Evolutionary conservation across 2,888 invertebrate genomes (phyloP), one percentile per base, ranked within the genome.

Genomic region (Lasioglossum lativentre): DNA sequence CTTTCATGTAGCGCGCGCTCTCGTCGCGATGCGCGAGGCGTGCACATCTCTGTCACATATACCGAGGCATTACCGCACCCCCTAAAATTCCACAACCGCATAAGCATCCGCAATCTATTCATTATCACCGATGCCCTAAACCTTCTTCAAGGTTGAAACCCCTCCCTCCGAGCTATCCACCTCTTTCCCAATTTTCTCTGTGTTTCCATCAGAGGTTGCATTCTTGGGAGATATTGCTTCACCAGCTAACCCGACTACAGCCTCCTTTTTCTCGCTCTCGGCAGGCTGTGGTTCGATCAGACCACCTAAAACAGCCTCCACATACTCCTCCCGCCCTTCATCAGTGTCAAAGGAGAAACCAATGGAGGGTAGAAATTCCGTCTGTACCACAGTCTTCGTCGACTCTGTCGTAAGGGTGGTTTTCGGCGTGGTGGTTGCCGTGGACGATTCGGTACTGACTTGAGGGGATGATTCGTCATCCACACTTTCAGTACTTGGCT

Each of bases 291-390:
- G 79, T 6, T 88, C 78, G 47, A 95, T 90, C 66, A 95, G 84
- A 19, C 95, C 95, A 6, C 89, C 92, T 0, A 94, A 85, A 16
- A 95, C 87, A 5, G 95, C 95, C 4, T 95, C 93, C 12, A 93
- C 93, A 73, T 94, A 95, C 80, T 94, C 93, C 45, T 94, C 90
- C 27, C 93, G 92, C 1, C 94, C 95, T 27, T 92, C 87, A 10
- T 93, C 93, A 5, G 94, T 93, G 40, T 95, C 93, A 2, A 95
- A 89, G 5, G 94, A 92, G 75, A 95, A 95, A 70, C 95, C 94
- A 4, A 95, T 85, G 4, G 95, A 93, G 10, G 95, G 95, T 27
- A 95, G 92, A 6, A 95, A 91, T 88, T 95, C 95, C 0, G 95
- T 95, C 72, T 94, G 91, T 4, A 94, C 91, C 12, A 91, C 75